Conservation (phyloP, 2,888 invertebrate genomes). For the Meghimatium bilineatum region DNA sequence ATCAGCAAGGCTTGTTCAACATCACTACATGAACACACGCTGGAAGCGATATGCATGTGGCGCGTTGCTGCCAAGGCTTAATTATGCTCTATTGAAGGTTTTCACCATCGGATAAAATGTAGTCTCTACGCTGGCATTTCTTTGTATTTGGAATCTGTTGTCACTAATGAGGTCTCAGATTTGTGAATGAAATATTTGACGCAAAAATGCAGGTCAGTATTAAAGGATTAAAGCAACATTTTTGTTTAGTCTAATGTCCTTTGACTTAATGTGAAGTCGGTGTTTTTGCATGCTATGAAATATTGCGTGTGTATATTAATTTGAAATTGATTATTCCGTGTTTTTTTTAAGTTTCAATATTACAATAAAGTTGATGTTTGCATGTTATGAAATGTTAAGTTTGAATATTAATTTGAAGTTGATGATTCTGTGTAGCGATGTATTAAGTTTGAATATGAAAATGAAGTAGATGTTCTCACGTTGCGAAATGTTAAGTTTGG, state of each 20-base stretch:
- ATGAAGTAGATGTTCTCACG: no score
- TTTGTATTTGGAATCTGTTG: neutral
- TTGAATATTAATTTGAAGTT: no score
- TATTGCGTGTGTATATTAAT: no score
- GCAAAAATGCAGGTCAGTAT: neutral
- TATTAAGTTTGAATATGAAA: no score
- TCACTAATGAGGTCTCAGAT: neutral
- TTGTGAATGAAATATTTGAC: constrained; percentile 1
- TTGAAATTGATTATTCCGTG: no score
- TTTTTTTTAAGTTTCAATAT: no score
- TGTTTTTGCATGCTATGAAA: no score
- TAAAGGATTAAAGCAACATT: neutral
- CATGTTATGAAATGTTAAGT: no score
- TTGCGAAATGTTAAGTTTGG: no score
- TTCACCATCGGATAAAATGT: neutral
- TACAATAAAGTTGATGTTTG: no score
- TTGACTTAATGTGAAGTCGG: neutral
- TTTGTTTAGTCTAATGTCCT: neutral
- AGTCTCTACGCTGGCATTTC: neutral
- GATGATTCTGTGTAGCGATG: no score
- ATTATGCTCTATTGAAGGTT: neutral
- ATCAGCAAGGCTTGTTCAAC: no score
- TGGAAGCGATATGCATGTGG: neutral
- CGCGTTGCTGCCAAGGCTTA: neutral
- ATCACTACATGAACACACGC: neutral